Base-by-base conservation (phyloP, 2,888 invertebrate species). In the Andrena praecox region DNA sequence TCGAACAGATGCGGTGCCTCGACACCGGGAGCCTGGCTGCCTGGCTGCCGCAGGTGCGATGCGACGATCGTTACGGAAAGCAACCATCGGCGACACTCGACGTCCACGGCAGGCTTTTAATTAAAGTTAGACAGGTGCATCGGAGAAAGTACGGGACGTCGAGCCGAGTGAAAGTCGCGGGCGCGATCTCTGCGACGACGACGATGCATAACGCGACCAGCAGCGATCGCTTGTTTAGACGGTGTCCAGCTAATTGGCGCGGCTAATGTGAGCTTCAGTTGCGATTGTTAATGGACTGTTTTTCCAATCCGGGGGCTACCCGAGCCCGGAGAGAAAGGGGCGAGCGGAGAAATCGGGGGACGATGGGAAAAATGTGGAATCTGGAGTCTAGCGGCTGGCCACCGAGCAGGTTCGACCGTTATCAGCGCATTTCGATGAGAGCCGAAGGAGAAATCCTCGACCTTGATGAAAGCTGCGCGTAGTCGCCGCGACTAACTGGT, bases 391-490 rank as follows among this genome's bases (percentile, higher is more conserved):
- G 42, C 0, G 42, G 5, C 16, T 16, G 56, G 62, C 10, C 50
- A 27, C 48, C 20, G 33, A 70, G 74, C 76, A 27, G 77, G 77
- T 54, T 73, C 66, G 73, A 82, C 24, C 87, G 81, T 88, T 87
- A 86, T 88, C 87, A 77, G 82, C 29, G 59, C 27, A 16, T 54
- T 62, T 67, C 68, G 70, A 60, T 27, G 78, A 59, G 79, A 85
- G 72, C 66, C 82, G 77, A 73, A 80, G 80, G 82, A 82, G 88
- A 87, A 87, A 87, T 85, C 77, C 73, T 48, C 70, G 76, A 79
- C 73, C 81, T 80, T 80, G 85, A 87, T 83, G 86, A 87, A 87
- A 87, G 86, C 80, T 29, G 76, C 73, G 74, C 67, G 66, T 59
- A 54, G 78, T 60, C 59, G 63, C 74, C 60, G 68, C 56, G 67